Conservation (phyloP, 1,140 invertebrate genomes). For the Brachionus rotundiformis region DNA sequence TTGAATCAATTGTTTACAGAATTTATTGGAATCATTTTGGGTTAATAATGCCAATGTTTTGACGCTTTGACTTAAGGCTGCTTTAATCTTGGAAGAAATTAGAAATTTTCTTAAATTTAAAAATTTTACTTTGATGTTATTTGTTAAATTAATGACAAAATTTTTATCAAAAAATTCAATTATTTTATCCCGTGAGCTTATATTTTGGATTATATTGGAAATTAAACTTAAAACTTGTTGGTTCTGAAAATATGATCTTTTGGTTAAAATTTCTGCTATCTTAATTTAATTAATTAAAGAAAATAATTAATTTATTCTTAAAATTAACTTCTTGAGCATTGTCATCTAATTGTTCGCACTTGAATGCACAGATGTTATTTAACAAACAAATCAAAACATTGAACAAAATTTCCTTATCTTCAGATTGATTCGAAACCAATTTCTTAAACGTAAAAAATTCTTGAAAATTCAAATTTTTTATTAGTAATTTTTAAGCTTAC, state of each 20-base stretch:
- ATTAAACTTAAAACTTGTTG: not conserved
- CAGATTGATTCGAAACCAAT: not conserved
- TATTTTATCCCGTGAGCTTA: not conserved
- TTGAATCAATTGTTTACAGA: not conserved
- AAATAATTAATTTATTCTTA: not conserved
- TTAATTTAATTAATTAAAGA: not conserved
- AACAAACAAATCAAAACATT: conserved; percentile 6
- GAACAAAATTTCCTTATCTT: not conserved
- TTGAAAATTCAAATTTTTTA: too few species aligned
- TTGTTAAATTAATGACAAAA: not conserved
- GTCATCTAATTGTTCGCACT: not conserved
- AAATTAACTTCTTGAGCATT: conserved; percentile 30
- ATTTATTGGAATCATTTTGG: conserved; percentile 16
- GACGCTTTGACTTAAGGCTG: not conserved
- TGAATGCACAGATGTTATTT: not conserved
- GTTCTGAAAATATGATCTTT: not conserved
- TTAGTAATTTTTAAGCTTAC: not conserved
- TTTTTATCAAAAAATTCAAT: not conserved
- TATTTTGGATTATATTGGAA: conserved; percentile 19
- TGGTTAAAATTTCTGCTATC: not conserved
- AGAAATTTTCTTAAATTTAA: not conserved
- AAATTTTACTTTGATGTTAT: conserved; percentile 4
- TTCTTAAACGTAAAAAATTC: not conserved
- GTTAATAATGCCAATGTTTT: not conserved
- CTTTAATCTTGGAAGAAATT: not conserved